Base-by-base conservation (phyloP, 1,140 invertebrate species). In the Eumaeus atala region DNA sequence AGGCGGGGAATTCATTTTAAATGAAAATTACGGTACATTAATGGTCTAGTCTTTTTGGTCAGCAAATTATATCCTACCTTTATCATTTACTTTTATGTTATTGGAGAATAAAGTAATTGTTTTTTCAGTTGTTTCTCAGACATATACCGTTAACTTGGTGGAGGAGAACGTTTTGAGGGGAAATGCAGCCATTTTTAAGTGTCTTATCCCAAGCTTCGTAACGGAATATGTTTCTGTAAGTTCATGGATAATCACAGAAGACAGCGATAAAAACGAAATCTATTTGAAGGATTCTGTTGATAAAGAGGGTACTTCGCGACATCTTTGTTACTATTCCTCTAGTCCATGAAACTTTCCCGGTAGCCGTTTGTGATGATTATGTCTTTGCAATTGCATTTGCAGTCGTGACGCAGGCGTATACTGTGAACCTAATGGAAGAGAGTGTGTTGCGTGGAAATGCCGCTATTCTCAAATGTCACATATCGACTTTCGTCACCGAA, bases 171-270 rank as follows among this genome's bases (percentile, higher is more conserved):
- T 96, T 48, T 90, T 96, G 68, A 90, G 93, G 72, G 95, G 95
- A 64, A 97, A 97, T 85, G 92, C 94, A 70, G 95, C 93, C 58
- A 94, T 96, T 74, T 90, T 97, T 70, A 96, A 96, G 90, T 97
- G 95, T 90, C 93, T 95, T 85, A 95, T 97, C 83, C 95, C 95
- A 64, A 95, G 94, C 89, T 96, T 96, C 87, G 95, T 96, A 55
- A 93, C 94, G 68, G 95, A 96, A 89, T 96, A 94, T 88, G 94
- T 96, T 64, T 90, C 90, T 69, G 93, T 96, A 64, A 90, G 91
- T 62, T 93, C 93, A 65, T 97, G 95, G 95, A 89, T 96, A 70
- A 92, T 94, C 81, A 91, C 93, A 69, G 92, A 93, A 79, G 83
- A 72, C 59, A 72, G 89, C 47, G 63, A 77, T 48, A 67, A 75